phyloP scores from a whole-genome alignment of 2,113 vertebrate species.

The Nothobranchius furzeri region DNA sequence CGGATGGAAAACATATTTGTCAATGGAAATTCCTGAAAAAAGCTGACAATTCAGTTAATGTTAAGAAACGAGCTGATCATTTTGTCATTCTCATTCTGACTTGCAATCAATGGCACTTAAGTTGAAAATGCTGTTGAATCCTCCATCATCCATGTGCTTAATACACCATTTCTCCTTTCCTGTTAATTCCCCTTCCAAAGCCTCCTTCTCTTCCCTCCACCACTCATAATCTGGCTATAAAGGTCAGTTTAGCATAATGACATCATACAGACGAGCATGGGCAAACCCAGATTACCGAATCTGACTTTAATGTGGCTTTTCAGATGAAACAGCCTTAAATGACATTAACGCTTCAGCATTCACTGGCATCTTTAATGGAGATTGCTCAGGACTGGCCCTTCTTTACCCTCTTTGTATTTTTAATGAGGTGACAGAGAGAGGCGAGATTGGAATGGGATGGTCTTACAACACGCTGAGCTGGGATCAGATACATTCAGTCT shows the following conservation, averaged over 20 bases:
- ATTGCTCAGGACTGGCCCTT: slow-evolving; percentile 73
- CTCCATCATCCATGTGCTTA: slow-evolving; percentile 71
- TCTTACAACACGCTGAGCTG: slow-evolving; percentile 66
- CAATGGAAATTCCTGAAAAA: slow-evolving; percentile 57
- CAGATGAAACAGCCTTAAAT: slow-evolving; percentile 78
- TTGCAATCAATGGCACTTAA: slow-evolving; percentile 57
- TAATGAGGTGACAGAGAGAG: slow-evolving; percentile 78
- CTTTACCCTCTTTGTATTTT: slow-evolving; percentile 77
- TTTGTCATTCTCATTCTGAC: slow-evolving; percentile 61
- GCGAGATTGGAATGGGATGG: slow-evolving; percentile 68
- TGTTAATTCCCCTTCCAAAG: slow-evolving; percentile 71
- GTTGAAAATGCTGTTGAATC: slow-evolving; percentile 62
- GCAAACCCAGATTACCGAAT: slow-evolving; percentile 78
- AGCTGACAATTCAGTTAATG: slow-evolving; percentile 52
- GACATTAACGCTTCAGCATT: slow-evolving; percentile 75
- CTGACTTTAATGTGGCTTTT: slow-evolving; percentile 75
- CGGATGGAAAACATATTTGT: slow-evolving; percentile 18
- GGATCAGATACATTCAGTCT: slow-evolving; percentile 72
- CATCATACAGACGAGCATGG: slow-evolving; percentile 75
- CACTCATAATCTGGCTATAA: slow-evolving; percentile 78
- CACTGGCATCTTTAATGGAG: slow-evolving; percentile 72
- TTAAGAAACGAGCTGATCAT: slow-evolving; percentile 41
- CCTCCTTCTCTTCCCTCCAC: slow-evolving; percentile 57
- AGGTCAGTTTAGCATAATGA: slow-evolving; percentile 85
- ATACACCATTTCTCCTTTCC: slow-evolving; percentile 72